Conservation (phyloP, 2,113 vertebrate species). For the Macaca nemestrina region DNA sequence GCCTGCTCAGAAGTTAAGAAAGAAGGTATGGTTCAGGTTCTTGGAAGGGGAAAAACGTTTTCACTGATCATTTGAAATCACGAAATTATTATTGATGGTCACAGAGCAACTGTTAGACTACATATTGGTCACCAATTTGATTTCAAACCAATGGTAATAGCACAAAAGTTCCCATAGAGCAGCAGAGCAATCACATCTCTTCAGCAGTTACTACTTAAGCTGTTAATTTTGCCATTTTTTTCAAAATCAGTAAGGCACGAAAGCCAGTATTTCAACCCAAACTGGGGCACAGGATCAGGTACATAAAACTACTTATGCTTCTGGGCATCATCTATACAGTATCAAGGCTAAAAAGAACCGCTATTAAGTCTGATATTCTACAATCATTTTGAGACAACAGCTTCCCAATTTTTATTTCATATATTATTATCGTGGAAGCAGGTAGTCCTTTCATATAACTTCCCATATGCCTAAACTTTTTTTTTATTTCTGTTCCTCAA, state of each 20-base stretch:
- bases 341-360: not conserved
- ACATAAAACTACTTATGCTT: not conserved
- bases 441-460: not conserved
- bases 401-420: not conserved
- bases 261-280: not conserved
- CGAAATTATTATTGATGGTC: not conserved
- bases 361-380: not conserved
- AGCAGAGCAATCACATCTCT: not conserved
- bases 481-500: not conserved
- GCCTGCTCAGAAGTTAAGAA: not conserved
- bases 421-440: not conserved
- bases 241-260: not conserved
- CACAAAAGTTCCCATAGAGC: not conserved
- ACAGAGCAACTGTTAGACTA: not conserved
- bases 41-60: not conserved
- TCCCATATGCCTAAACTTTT: not conserved
- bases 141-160: conserved; percentile 36
- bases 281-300: not conserved
- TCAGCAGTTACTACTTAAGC: not conserved
- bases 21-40: not conserved
- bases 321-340: not conserved
- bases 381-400: not conserved
- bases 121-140: not conserved
- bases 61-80: not conserved
- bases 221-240: conserved; percentile 27